Percentiles rank a stretch among this genome's conserved stretches.
phyloP scores from a whole-genome alignment of 1,140 invertebrate genomes.

The Lasioglossum albipes region DNA sequence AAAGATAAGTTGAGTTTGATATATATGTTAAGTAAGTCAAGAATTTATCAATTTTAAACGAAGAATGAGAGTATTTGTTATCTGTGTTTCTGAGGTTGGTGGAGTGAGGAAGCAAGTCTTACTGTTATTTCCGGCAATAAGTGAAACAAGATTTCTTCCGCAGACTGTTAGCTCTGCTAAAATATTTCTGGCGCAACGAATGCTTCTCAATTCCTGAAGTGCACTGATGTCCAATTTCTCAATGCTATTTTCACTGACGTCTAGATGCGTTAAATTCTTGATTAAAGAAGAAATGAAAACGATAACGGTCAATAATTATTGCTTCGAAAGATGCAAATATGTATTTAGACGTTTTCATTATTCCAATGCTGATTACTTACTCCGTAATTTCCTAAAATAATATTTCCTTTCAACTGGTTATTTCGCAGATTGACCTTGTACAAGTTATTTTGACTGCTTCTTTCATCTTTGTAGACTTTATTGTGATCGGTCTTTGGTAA shows the following conservation, averaged over 20 bases:
- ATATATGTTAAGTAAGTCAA: background rate
- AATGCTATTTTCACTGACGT: conserved; percentile 90
- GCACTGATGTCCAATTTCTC: conserved; percentile 87
- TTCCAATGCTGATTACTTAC: conserved; percentile 79
- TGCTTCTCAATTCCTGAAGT: conserved; percentile 84
- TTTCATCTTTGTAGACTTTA: conserved; percentile 71
- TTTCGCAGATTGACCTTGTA: conserved; percentile 87
- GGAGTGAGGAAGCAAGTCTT: conserved; percentile 65
- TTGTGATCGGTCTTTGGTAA: conserved; percentile 72
- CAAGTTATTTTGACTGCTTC: conserved; percentile 79
- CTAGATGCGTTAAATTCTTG: conserved; percentile 86
- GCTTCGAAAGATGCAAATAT: background rate
- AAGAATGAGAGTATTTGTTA: background rate
- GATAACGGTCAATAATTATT: background rate
- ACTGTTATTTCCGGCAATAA: conserved; percentile 89
- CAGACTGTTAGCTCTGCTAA: conserved; percentile 85
- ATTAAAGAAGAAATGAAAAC: conserved; percentile 36
- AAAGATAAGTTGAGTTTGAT: background rate
- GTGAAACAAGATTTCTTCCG: conserved; percentile 84
- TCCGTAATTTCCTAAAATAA: conserved; percentile 90
- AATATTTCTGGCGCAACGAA: conserved; percentile 87
- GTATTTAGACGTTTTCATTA: background rate
- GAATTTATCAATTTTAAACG: too few relatives aligned
- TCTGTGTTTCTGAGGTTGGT: too few relatives aligned
- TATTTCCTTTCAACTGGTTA: conserved; percentile 89